Conservation (phyloP, 92 coral and sea anemone species). For the Palythoa caribaeorum region DNA sequence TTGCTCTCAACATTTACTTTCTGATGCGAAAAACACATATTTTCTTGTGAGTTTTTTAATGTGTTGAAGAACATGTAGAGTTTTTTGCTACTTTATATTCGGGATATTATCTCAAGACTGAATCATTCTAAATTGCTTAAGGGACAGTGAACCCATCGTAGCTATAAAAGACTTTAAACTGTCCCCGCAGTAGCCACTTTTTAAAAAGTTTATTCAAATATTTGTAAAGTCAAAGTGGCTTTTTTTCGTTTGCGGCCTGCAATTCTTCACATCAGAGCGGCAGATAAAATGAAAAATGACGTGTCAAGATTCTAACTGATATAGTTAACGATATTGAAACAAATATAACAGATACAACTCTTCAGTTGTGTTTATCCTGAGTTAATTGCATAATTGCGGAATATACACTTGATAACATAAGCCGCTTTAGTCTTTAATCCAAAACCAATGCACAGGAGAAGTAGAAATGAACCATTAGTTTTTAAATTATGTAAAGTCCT, state of each 20-base stretch:
- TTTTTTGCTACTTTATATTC: no score
- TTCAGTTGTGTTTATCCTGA: background rate
- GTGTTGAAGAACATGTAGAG: background rate
- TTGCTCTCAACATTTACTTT: background rate
- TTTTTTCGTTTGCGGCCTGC: slow-evolving; percentile 6
- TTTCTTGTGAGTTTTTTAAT: background rate
- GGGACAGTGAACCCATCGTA: no score
- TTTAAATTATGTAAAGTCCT: no score
- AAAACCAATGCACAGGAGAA: background rate
- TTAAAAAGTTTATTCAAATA: background rate
- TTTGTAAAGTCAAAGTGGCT: background rate
- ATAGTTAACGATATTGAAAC: background rate
- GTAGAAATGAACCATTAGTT: background rate
- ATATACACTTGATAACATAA: background rate
- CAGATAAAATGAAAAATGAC: slow-evolving; percentile 44
- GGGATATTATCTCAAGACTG: no score
- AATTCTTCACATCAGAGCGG: slow-evolving; percentile 25
- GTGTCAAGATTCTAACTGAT: slow-evolving; percentile 22
- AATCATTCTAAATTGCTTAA: no score
- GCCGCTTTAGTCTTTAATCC: slow-evolving; percentile 2
- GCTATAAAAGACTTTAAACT: no score
- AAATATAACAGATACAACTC: slow-evolving; percentile 9
- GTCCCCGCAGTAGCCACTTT: background rate
- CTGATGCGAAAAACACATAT: slow-evolving; percentile 4
- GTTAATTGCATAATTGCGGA: slow-evolving; percentile 28